These are phyloP conservation scores for Trididemnum miniatum DNA, from an alignment of 23 tunicate species.

Conservation along the genomic window DNA sequence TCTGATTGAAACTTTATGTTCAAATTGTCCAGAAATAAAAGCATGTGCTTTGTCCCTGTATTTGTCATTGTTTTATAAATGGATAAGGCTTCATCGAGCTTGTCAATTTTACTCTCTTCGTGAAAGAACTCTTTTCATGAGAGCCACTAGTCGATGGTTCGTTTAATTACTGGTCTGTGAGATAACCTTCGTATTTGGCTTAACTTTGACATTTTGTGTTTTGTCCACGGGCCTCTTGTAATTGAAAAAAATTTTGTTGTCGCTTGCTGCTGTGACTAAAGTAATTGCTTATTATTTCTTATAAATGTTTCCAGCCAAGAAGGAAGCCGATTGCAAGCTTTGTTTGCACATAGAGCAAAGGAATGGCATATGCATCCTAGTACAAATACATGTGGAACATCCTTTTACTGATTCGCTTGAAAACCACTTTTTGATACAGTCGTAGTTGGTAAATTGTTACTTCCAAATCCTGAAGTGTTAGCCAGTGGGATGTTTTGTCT, in stretches of 20 bases:
- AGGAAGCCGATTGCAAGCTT: conserved; percentile 29
- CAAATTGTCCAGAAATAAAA: background rate
- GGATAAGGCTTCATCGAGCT: background rate
- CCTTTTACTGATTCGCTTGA: background rate
- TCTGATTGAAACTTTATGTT: conserved; percentile 7
- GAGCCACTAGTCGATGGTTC: conserved; percentile 5
- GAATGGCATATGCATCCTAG: conserved; percentile 25
- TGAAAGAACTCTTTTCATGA: background rate
- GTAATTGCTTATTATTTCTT: background rate
- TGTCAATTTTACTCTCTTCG: background rate
- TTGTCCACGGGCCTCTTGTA: conserved; percentile 21
- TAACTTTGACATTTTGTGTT: conserved; percentile 3
- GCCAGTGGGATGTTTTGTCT: conserved; percentile 12
- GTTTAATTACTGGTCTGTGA: background rate
- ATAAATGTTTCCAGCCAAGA: conserved; percentile 9
- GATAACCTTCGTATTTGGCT: conserved; percentile 13
- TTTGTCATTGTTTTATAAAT: conserved; percentile 8
- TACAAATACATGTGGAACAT: background rate
- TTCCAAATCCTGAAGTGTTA: conserved; percentile 3
- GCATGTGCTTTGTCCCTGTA: conserved; percentile 27
- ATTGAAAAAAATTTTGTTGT: conserved; percentile 1
- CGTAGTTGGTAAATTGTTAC: conserved; percentile 17
- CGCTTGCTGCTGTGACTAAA: conserved; percentile 29
- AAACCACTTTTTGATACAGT: conserved; percentile 15
- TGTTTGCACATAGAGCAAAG: conserved; percentile 25